These are phyloP conservation scores for Drosophila kohkoa DNA, from an alignment of 1,140 invertebrate genomes.

Conservation along the genomic window DNA sequence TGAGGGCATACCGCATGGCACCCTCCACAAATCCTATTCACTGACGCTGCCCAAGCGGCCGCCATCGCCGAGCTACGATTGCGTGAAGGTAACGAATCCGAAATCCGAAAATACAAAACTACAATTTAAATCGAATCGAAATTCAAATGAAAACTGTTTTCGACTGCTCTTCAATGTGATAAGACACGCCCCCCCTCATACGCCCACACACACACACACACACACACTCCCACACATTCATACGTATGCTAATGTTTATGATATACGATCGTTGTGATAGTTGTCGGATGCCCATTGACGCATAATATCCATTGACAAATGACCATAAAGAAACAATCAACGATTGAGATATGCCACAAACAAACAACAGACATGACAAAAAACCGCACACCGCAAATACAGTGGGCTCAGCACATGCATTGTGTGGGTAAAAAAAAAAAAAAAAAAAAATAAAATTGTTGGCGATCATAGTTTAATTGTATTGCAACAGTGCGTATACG, in stretches of 20 bases:
- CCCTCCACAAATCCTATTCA: conserved; percentile 83
- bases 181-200: conserved; percentile 14
- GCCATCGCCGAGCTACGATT: conserved; percentile 69
- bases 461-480: too few relatives aligned
- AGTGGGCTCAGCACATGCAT: conserved; percentile 1
- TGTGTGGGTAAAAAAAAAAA: not conserved
- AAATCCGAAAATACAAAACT: too few relatives aligned
- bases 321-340: conserved; percentile 54
- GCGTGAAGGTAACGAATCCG: conserved; percentile 61
- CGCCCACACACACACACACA: conserved; percentile 4
- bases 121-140: conserved; percentile 6
- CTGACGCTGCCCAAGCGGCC: conserved; percentile 80
- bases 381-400: conserved; percentile 7
- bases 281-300: conserved; percentile 35
- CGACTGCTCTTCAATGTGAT: not conserved
- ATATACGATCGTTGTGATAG: conserved; percentile 50
- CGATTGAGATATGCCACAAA: conserved; percentile 18
- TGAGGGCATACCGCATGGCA: conserved; percentile 87
- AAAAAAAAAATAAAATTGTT: too few relatives aligned
- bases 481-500: too few relatives aligned
- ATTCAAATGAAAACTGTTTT: not conserved
- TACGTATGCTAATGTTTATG: conserved; percentile 43
- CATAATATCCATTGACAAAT: conserved; percentile 74
- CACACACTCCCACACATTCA: conserved; percentile 4
- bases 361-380: not conserved